Conservation (phyloP, 2,797 vertebrate genomes). For the Melanotaenia maccullochi region DNA sequence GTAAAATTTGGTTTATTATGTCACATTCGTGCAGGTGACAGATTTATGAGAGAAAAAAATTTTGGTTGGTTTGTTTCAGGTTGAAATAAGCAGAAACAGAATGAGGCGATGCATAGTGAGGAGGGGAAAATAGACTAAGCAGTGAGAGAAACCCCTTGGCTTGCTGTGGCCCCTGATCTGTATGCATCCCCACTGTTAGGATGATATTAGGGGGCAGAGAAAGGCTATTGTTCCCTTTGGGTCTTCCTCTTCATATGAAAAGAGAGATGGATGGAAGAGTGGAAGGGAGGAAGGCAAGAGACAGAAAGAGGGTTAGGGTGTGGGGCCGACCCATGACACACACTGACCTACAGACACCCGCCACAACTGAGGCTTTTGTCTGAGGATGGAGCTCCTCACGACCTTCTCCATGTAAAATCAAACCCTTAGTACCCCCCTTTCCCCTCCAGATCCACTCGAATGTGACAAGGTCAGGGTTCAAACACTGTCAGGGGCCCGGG, state of each 20-base stretch:
- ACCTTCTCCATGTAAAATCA: constrained; percentile 77
- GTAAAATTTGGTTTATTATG: constrained; percentile 12
- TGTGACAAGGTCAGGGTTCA: constrained; percentile 84
- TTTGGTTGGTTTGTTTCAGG: constrained; percentile 18
- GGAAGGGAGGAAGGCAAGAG: constrained; percentile 77
- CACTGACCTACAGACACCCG: constrained; percentile 73
- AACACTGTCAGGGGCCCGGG: constrained; percentile 70
- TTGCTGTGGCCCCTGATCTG: constrained; percentile 72
- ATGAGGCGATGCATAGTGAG: constrained; percentile 39
- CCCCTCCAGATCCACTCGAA: constrained; percentile 64
- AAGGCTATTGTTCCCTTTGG: constrained; percentile 75
- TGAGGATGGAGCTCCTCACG: constrained; percentile 66
- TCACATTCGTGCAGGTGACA: constrained; percentile 7
- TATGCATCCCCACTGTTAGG: constrained; percentile 80
- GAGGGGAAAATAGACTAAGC: constrained; percentile 55
- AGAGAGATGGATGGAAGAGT: constrained; percentile 65
- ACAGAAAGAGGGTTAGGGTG: constrained; percentile 77
- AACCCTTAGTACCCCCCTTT: constrained; percentile 53
- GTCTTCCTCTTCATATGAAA: constrained; percentile 76
- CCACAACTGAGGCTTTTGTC: constrained; percentile 78
- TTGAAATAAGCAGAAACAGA: constrained; percentile 17
- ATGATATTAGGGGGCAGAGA: constrained; percentile 75
- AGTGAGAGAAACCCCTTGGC: constrained; percentile 54
- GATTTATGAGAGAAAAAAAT: constrained; percentile 19
- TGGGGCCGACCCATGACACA: constrained; percentile 70